Evolutionary conservation across 2,113 vertebrate species (phyloP).

Genomic region (Illadopsis cleaveri): DNA sequence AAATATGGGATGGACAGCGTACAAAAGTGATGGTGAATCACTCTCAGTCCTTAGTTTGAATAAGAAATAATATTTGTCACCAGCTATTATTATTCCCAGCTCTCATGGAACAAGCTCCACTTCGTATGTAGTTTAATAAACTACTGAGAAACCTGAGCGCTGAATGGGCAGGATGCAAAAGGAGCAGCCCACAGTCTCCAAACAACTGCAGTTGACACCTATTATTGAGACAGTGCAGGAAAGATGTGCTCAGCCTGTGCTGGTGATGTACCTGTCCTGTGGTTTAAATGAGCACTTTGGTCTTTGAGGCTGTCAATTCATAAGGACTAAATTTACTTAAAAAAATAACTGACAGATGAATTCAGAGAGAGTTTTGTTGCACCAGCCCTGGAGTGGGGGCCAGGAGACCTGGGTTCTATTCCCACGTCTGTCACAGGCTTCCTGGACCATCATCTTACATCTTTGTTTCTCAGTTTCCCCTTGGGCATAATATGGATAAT

Average conservation of each 20-base stretch:
- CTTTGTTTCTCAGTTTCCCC: conserved; percentile 59
- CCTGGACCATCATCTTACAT: conserved; percentile 57
- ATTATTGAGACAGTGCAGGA: neutral
- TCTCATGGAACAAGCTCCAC: neutral
- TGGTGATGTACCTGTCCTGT: neutral
- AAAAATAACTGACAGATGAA: conserved; percentile 41
- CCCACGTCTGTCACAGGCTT: conserved; percentile 36
- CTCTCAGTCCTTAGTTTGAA: neutral
- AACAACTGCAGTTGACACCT: neutral
- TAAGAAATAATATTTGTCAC: neutral
- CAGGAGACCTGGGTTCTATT: conserved; percentile 30
- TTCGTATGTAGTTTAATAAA: neutral
- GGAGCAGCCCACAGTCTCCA: neutral
- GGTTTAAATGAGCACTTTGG: neutral
- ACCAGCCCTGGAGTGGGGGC: neutral
- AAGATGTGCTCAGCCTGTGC: neutral
- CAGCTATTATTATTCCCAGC: neutral
- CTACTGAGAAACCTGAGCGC: neutral
- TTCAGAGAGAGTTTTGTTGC: conserved; percentile 8
- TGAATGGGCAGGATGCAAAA: neutral
- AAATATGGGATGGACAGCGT: neutral
- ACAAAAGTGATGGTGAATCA: neutral
- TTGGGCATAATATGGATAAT: conserved; percentile 62
- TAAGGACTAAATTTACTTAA: conserved; percentile 16
- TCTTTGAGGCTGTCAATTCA: conserved; percentile 24